Conservation (phyloP, 2,888 invertebrate species). For the Hypselothyrea guttata region DNA sequence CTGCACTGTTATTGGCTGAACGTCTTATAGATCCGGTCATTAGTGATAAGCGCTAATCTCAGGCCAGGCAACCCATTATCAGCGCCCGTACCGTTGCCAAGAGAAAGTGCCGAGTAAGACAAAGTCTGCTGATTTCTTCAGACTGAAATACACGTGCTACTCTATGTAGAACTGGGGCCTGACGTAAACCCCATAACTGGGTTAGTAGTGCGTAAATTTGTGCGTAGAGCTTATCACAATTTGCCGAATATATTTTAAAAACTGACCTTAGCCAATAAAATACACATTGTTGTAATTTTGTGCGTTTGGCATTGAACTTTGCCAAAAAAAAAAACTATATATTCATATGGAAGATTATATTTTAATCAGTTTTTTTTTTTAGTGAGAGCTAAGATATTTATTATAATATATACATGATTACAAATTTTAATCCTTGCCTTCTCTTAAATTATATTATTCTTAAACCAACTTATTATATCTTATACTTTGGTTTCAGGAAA, state of each 20-base stretch:
- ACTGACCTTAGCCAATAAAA: conserved; percentile 60
- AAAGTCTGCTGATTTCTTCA: not conserved
- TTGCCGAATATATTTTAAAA: conserved; percentile 1
- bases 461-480: too few relatives aligned
- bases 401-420: too few relatives aligned
- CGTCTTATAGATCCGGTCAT: conserved; percentile 54
- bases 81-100: conserved; percentile 34
- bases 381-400: too few relatives aligned
- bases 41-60: conserved; percentile 44
- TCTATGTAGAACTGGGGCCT: too few relatives aligned
- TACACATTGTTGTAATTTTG: conserved; percentile 32
- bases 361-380: too few relatives aligned
- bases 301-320: conserved; percentile 37
- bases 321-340: too few relatives aligned
- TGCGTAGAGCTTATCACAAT: conserved; percentile 50
- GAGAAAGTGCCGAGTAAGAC: conserved; percentile 20
- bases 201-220: conserved; percentile 58
- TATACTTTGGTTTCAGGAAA: too few relatives aligned
- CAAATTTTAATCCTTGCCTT: too few relatives aligned
- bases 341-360: too few relatives aligned
- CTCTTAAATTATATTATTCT: too few relatives aligned
- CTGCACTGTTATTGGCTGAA: conserved; percentile 26
- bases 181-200: conserved; percentile 26
- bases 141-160: conserved; percentile 25
- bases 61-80: conserved; percentile 53